phyloP scores from a whole-genome alignment of 2,888 invertebrate genomes.

The Tetrapedia diversipes region DNA sequence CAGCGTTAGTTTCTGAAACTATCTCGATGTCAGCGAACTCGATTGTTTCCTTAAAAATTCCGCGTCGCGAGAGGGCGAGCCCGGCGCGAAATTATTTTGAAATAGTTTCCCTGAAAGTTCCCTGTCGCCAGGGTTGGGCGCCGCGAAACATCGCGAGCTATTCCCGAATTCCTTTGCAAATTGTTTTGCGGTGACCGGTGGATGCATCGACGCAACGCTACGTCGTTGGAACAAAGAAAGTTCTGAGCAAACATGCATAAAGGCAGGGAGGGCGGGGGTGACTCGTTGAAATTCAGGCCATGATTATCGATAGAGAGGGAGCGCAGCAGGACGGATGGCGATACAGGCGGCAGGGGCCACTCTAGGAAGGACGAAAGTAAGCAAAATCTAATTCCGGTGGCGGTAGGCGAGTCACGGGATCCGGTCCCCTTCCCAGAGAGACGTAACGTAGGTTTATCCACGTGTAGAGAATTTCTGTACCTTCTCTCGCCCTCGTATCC shows the following conservation, averaged over 20 bases:
- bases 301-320: conserved; percentile 51
- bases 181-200: conserved; percentile 37
- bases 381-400: conserved; percentile 64
- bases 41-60: conserved; percentile 32
- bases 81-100: conserved; percentile 31
- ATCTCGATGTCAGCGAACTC: background rate
- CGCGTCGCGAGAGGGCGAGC: background rate
- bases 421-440: conserved; percentile 47
- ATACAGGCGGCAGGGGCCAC: conserved; percentile 33
- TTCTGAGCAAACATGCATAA: conserved; percentile 49
- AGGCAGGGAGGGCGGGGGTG: no score
- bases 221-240: conserved; percentile 35
- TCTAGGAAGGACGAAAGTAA: conserved; percentile 48
- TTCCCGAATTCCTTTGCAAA: conserved; percentile 46
- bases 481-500: conserved; percentile 50
- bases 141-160: conserved; percentile 27
- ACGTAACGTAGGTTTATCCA: conserved; percentile 61
- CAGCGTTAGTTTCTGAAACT: background rate
- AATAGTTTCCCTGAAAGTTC: conserved; percentile 39
- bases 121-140: background rate
- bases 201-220: conserved; percentile 32
- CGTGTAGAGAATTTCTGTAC: conserved; percentile 55
- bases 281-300: conserved; percentile 57
- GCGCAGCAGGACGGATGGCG: conserved; percentile 33
- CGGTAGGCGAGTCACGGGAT: conserved; percentile 58